These are phyloP conservation scores for Desoria tigrina DNA, from an alignment of 2,888 invertebrate genomes.

Conservation along the genomic window DNA sequence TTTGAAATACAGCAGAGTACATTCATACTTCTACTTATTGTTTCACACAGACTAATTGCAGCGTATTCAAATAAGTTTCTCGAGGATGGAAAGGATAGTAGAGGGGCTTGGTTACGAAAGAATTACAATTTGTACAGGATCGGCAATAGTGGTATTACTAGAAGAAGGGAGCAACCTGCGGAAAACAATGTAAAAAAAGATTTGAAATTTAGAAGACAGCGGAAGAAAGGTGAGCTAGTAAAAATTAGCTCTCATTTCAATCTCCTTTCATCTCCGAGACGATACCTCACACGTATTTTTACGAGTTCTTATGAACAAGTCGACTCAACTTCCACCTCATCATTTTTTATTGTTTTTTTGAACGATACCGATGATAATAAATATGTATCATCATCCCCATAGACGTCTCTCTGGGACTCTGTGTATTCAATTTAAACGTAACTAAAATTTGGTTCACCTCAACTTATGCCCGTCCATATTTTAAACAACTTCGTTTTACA, in stretches of 20 bases:
- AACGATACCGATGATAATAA: constrained; percentile 32
- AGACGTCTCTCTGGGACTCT: background rate
- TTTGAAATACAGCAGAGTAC: too few relatives aligned
- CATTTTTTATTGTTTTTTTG: constrained; percentile 40
- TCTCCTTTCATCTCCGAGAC: constrained; percentile 20
- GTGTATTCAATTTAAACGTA: background rate
- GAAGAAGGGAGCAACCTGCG: too few relatives aligned
- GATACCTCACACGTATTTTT: constrained; percentile 41
- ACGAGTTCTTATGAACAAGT: constrained; percentile 29
- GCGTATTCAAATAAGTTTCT: too few relatives aligned
- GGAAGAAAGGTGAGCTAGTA: constrained; percentile 37
- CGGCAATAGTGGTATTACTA: too few relatives aligned
- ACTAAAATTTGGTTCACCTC: background rate
- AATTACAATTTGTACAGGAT: too few relatives aligned
- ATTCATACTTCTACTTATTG: too few relatives aligned
- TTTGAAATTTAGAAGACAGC: background rate
- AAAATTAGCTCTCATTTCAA: constrained; percentile 45
- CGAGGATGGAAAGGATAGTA: too few relatives aligned
- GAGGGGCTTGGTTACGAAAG: too few relatives aligned
- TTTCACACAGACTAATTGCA: too few relatives aligned
- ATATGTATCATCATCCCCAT: constrained; percentile 21
- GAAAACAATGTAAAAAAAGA: too few relatives aligned
- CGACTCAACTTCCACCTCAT: constrained; percentile 30
- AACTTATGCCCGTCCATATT: background rate
- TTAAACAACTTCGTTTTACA: constrained; percentile 5